phyloP scores from a whole-genome alignment of 2,888 invertebrate species.

The Pseudoips prasinana region DNA sequence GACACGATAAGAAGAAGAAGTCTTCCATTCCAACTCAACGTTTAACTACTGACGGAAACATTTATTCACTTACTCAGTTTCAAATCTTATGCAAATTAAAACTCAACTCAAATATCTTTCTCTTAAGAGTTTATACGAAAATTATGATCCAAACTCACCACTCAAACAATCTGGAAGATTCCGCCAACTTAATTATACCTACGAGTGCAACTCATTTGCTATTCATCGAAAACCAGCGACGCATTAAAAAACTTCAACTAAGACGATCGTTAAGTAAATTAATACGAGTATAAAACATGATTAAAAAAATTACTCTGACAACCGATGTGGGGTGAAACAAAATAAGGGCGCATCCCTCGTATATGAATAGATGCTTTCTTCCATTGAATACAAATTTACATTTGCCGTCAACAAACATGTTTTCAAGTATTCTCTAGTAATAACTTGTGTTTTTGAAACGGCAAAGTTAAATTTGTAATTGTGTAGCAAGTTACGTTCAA shows the following conservation, averaged over 20 bases:
- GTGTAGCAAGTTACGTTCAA: slow-evolving; percentile 69
- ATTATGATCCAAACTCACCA: slow-evolving; percentile 25
- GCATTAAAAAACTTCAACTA: slow-evolving; percentile 62
- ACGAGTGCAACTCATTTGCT: slow-evolving; percentile 61
- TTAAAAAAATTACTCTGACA: slow-evolving; percentile 79
- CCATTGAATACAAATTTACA: slow-evolving; percentile 33
- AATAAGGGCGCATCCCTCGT: slow-evolving; percentile 61
- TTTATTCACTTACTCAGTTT: neutral
- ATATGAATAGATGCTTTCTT: slow-evolving; percentile 67
- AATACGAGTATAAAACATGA: slow-evolving; percentile 80
- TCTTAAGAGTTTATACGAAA: slow-evolving; percentile 19
- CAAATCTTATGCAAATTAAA: slow-evolving; percentile 11
- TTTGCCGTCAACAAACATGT: slow-evolving; percentile 13
- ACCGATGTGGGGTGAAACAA: slow-evolving; percentile 47
- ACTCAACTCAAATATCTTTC: slow-evolving; percentile 13
- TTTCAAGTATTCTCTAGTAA: slow-evolving; percentile 8
- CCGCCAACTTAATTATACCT: slow-evolving; percentile 37
- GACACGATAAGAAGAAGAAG: too few relatives aligned
- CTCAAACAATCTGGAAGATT: slow-evolving; percentile 45
- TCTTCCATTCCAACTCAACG: too few relatives aligned
- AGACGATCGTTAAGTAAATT: slow-evolving; percentile 78
- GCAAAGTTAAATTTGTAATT: slow-evolving; percentile 49
- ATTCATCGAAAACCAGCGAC: slow-evolving; percentile 74
- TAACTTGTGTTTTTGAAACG: slow-evolving; percentile 13
- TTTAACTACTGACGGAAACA: too few relatives aligned